These are phyloP conservation scores for Perognathus longimembris DNA, from an alignment of 2,113 vertebrate genomes.

Conservation along the genomic window DNA sequence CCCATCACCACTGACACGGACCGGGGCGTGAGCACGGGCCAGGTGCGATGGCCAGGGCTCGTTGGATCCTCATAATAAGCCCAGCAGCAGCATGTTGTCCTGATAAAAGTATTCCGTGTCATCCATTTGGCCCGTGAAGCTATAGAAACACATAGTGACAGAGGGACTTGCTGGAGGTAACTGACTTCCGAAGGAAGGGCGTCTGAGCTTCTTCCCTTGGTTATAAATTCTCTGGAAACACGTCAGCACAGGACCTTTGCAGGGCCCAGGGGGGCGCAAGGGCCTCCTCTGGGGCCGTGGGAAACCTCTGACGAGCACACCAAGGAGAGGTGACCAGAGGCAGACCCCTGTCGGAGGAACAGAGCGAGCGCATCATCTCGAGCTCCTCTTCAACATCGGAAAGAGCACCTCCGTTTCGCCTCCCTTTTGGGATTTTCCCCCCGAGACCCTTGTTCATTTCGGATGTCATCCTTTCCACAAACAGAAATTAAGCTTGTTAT, in stretches of 20 bases:
- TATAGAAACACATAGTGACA: not conserved
- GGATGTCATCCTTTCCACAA: not conserved
- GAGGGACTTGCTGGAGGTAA: constrained; percentile 76
- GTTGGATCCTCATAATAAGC: not conserved
- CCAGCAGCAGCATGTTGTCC: not conserved
- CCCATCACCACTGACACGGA: not conserved
- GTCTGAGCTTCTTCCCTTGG: not conserved
- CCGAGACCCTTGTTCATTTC: not conserved
- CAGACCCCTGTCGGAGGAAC: not conserved
- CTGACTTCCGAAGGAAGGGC: not conserved
- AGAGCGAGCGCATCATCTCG: not conserved
- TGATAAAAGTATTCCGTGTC: not conserved
- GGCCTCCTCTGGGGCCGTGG: not conserved
- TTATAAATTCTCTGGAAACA: not conserved
- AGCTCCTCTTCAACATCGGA: not conserved
- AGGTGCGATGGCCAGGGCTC: not conserved
- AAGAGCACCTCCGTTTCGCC: not conserved
- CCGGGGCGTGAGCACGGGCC: no score
- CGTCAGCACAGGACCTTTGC: not conserved
- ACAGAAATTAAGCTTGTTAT: constrained; percentile 6
- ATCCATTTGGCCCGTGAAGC: no score
- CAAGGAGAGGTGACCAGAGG: not conserved
- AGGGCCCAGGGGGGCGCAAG: not conserved
- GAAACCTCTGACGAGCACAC: not conserved
- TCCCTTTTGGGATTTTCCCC: not conserved